Percentiles rank a stretch among this genome's conserved stretches.
These are phyloP conservation scores for Regulus satrapa DNA, from an alignment of 2,113 vertebrate genomes.

Conservation along the genomic window DNA sequence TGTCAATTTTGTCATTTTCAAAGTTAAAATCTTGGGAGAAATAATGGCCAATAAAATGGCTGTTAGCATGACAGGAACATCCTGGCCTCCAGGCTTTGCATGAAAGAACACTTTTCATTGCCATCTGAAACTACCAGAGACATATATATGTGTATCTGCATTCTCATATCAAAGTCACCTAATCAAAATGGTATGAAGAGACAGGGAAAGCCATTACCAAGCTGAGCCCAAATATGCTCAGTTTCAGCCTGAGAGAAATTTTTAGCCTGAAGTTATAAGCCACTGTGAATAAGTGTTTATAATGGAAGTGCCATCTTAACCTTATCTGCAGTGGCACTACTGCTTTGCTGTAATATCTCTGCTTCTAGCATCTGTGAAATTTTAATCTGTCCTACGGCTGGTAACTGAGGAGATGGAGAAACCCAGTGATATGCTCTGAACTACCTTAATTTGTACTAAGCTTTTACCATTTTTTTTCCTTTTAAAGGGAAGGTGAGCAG, in stretches of 20 bases:
- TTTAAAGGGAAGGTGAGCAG: neutral
- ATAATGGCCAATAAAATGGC: neutral
- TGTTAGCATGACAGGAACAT: neutral
- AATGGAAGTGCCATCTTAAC: slow-evolving; percentile 41
- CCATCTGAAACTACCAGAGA: neutral
- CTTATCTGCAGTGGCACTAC: slow-evolving; percentile 38
- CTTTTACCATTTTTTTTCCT: no score
- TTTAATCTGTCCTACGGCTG: slow-evolving; percentile 32
- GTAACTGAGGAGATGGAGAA: slow-evolving; percentile 42
- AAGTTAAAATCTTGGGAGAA: neutral
- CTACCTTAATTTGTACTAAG: slow-evolving; percentile 24
- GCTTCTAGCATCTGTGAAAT: slow-evolving; percentile 50
- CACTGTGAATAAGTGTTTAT: slow-evolving; percentile 29
- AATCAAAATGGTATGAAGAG: slow-evolving; percentile 1
- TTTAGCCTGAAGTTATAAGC: slow-evolving; percentile 26
- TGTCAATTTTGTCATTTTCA: neutral
- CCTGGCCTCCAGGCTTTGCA: neutral
- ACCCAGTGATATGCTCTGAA: neutral
- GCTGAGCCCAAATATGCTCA: slow-evolving; percentile 1
- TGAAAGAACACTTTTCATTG: neutral
- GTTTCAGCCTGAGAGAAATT: slow-evolving; percentile 15
- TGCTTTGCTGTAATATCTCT: slow-evolving; percentile 27
- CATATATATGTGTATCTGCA: neutral
- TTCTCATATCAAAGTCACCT: neutral
- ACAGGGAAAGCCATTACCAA: slow-evolving; percentile 12